Percentiles rank a stretch among this genome's conserved stretches.
These are phyloP conservation scores for Picathartes gymnocephalus DNA, from an alignment of 2,113 vertebrate genomes.

Conservation along the genomic window DNA sequence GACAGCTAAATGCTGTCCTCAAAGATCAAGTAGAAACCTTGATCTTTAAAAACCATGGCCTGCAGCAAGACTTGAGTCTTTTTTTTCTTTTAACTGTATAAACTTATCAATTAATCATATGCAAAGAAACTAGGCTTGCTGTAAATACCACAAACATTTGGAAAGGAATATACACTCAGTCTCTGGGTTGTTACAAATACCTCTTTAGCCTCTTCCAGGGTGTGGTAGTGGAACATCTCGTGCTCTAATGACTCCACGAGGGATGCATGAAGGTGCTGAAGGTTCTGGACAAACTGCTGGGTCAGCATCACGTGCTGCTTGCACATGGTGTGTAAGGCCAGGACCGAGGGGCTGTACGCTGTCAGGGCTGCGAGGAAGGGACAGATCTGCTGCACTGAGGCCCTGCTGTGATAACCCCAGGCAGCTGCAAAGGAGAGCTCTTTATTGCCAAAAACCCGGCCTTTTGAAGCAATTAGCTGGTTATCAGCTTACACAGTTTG, in stretches of 20 bases:
- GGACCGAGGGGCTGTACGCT: slow-evolving; percentile 66
- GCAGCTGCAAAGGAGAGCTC: no score
- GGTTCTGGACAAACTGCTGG: slow-evolving; percentile 70
- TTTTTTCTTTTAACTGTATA: not conserved
- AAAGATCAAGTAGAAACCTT: not conserved
- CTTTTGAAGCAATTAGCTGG: no score
- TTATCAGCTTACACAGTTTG: no score
- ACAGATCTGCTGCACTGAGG: accelerated
- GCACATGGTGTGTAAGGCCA: slow-evolving; percentile 77
- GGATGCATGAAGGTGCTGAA: slow-evolving; percentile 70
- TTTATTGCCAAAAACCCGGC: no score
- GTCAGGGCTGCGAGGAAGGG: slow-evolving; percentile 67
- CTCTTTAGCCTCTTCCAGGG: slow-evolving; percentile 83
- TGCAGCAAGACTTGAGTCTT: not conserved
- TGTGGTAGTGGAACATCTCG: slow-evolving; percentile 84
- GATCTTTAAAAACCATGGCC: not conserved
- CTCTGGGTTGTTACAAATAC: slow-evolving; percentile 38
- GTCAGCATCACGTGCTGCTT: slow-evolving; percentile 84
- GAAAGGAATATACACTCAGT: accelerated
- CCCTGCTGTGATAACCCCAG: no score
- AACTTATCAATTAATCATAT: not conserved
- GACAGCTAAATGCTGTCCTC: not conserved
- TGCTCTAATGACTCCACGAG: slow-evolving; percentile 74
- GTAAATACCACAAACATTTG: accelerated
- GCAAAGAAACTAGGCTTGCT: not conserved